Conservation (phyloP, 2,797 vertebrate species). For the Acanthurus tractus region DNA sequence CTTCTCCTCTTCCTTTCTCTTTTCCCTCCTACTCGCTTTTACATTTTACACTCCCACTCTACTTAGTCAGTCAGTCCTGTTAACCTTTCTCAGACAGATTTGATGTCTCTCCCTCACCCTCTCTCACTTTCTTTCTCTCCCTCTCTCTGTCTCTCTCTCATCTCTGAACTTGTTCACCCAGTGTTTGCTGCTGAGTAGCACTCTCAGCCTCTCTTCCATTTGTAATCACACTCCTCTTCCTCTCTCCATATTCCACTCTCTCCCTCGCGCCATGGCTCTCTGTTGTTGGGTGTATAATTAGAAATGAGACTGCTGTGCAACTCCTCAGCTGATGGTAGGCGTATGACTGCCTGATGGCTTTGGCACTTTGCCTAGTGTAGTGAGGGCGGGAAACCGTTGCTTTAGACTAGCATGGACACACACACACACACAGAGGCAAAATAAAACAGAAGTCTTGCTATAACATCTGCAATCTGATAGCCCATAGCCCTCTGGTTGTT, state of each 20-base stretch:
- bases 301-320: conserved; percentile 82
- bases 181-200: conserved; percentile 63
- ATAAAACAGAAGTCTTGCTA: conserved; percentile 19
- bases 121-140: conserved; percentile 41
- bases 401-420: conserved; percentile 48
- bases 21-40: conserved; percentile 76
- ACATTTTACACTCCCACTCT: conserved; percentile 81
- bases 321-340: conserved; percentile 83
- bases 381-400: conserved; percentile 68
- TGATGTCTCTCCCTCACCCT: conserved; percentile 57
- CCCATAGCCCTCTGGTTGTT: background rate
- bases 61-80: conserved; percentile 74
- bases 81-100: conserved; percentile 81
- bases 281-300: conserved; percentile 80
- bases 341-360: conserved; percentile 81
- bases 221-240: conserved; percentile 69
- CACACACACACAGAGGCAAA: background rate
- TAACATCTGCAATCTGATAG: conserved; percentile 25
- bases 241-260: conserved; percentile 55
- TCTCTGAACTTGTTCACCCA: conserved; percentile 73
- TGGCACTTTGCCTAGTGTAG: conserved; percentile 66
- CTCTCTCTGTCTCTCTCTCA: conserved; percentile 39
- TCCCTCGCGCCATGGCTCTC: conserved; percentile 60
- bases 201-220: conserved; percentile 71
- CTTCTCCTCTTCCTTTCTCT: conserved; percentile 67